Evolutionary conservation across 64 coral and sea anemone species (phyloP), one percentile per base, ranked within the genome.

Genomic region (Orbicella faveolata): DNA sequence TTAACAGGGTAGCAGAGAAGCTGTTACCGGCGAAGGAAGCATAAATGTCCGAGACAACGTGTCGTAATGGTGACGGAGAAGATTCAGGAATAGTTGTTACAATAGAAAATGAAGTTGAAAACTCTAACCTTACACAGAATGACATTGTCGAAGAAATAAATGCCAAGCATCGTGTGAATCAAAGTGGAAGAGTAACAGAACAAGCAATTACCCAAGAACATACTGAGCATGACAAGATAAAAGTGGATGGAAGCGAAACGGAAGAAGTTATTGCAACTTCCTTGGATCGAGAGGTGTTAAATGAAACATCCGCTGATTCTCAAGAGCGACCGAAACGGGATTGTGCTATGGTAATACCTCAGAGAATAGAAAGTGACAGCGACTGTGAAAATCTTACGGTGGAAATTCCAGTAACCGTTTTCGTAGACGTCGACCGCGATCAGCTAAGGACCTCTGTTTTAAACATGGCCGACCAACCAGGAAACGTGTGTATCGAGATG

Each of bases 401-500:
- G 2, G 64, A 52, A 72, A 51, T 66, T 72, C 11, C 65, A 33
- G 82, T 14, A 16, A 72, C 61, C 6, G 63, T 52, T 72, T 48
- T 37, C 11, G 19, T 21, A 17, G 21, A 12, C 18, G 8, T 23
- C 1, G 34, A 72, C 19, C 37, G 51, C 7, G 39, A 52, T 41
- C 44, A 48, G 7, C 35, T 41, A 2, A 51, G 2, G 26, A 37
- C 36, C 55, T 17, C 41, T 41, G 19, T 37, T 52, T 2, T 5
- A 53, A 85, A 85, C 13, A 72, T 72, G 63, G 65, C 64, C 9
- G 21, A 72, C 36, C 18, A 68, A n/a, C 18, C 82, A 11, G 82
- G 12, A 33, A 85, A 62, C 21, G 65, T 85, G 12, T 70, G 19
- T 12, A 65, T 85, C 20, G 82, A 85, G 36, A 73, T 85, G 64